Evolutionary conservation across 2,888 invertebrate species (phyloP).

Genomic region (Platerodrilus igneus): DNA sequence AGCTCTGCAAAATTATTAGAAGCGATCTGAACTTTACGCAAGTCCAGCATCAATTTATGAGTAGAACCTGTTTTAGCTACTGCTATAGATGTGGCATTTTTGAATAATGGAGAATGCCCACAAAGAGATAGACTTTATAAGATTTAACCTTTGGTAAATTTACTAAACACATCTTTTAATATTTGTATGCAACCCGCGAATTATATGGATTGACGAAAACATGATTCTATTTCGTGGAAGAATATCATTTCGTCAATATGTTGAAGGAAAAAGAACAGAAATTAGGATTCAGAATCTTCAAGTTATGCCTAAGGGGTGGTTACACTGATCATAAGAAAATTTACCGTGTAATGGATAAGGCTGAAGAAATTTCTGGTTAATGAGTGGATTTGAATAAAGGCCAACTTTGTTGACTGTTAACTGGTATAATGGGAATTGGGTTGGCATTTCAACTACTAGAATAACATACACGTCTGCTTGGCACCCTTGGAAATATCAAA

Average conservation of each 20-base stretch:
- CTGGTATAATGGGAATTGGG: slow-evolving; percentile 37
- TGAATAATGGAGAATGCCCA: slow-evolving; percentile 9
- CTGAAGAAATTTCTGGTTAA: too few species aligned
- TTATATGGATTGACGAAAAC: slow-evolving; percentile 4
- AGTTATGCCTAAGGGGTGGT: slow-evolving; percentile 4
- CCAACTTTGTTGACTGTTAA: slow-evolving; percentile 35
- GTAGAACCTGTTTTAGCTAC: slow-evolving; percentile 4
- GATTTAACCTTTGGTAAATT: slow-evolving; percentile 7
- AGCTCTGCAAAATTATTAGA: slow-evolving; percentile 3
- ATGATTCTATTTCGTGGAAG: slow-evolving; percentile 4
- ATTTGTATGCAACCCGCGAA: background rate
- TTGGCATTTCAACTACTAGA: slow-evolving; percentile 34
- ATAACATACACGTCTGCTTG: slow-evolving; percentile 36
- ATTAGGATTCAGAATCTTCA: slow-evolving; percentile 3
- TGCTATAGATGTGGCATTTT: slow-evolving; percentile 6
- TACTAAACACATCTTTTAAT: background rate
- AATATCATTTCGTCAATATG: background rate
- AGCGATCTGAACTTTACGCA: background rate
- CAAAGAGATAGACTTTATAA: slow-evolving; percentile 3
- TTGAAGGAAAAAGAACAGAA: too few species aligned
- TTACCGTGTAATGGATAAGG: too few species aligned
- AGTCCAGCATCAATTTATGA: background rate
- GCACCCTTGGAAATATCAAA: slow-evolving; percentile 26
- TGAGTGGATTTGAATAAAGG: too few species aligned
- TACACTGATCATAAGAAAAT: slow-evolving; percentile 2